phyloP scores from a whole-genome alignment of 2,888 invertebrate genomes.

The Lasiommata megera region DNA sequence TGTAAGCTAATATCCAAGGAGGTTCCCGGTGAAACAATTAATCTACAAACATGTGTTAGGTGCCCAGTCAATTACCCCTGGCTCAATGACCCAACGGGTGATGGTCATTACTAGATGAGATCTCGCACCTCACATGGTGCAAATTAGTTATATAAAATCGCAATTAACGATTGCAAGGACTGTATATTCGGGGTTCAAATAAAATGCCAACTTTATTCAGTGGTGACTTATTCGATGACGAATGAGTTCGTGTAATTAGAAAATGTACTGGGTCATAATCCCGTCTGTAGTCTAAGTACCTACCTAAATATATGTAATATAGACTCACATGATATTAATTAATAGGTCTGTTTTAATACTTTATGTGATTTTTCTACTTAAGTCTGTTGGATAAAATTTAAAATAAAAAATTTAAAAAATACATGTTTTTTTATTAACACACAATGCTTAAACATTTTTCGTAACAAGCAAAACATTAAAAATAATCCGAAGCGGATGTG shows the following conservation, averaged over 20 bases:
- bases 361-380: slow-evolving; percentile 80
- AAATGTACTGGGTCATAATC: slow-evolving; percentile 80
- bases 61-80: slow-evolving; percentile 98
- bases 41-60: slow-evolving; percentile 94
- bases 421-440: slow-evolving; percentile 17
- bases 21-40: slow-evolving; percentile 96
- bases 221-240: slow-evolving; percentile 40
- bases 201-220: slow-evolving; percentile 36
- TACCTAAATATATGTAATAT: slow-evolving; percentile 79
- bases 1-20: slow-evolving; percentile 96
- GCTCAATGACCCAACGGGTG: slow-evolving; percentile 95
- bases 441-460: not conserved
- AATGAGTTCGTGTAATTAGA: slow-evolving; percentile 70
- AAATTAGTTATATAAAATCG: slow-evolving; percentile 66
- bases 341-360: slow-evolving; percentile 79
- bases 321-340: slow-evolving; percentile 78
- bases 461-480: not conserved
- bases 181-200: slow-evolving; percentile 57
- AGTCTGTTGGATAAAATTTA: slow-evolving; percentile 79
- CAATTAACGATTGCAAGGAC: slow-evolving; percentile 59
- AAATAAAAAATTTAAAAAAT: slow-evolving; percentile 55
- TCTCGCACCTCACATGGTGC: slow-evolving; percentile 70
- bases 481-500: not conserved
- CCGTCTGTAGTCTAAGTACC: slow-evolving; percentile 80
- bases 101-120: slow-evolving; percentile 89